phyloP scores from a whole-genome alignment of 2,888 invertebrate genomes.

The Melieria crassipennis region DNA sequence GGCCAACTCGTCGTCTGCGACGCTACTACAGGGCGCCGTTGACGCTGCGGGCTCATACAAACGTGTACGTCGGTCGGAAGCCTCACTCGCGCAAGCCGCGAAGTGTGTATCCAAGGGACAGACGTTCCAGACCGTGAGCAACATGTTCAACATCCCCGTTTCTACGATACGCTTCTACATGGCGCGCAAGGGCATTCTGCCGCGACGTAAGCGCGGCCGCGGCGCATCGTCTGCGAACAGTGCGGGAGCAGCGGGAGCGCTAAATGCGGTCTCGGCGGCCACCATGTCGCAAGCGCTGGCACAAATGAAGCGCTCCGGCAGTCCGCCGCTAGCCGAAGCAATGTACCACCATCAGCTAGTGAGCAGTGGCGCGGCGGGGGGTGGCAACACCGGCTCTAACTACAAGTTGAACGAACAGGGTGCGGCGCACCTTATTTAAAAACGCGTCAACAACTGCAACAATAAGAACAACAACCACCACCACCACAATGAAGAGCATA shows the following conservation, averaged over 20 bases:
- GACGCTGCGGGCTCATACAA: slow-evolving; percentile 54
- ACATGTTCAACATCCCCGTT: slow-evolving; percentile 88
- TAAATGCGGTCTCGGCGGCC: slow-evolving; percentile 39
- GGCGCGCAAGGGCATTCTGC: slow-evolving; percentile 86
- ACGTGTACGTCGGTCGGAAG: slow-evolving; percentile 79
- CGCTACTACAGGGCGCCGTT: slow-evolving; percentile 17
- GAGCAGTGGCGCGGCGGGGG: slow-evolving; percentile 61
- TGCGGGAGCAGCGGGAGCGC: slow-evolving; percentile 13
- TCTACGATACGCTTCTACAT: slow-evolving; percentile 89
- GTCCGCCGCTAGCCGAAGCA: slow-evolving; percentile 71
- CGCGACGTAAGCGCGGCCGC: slow-evolving; percentile 80
- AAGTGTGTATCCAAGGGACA: slow-evolving; percentile 87
- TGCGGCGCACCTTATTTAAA: slow-evolving; percentile 37
- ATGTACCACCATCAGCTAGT: slow-evolving; percentile 79
- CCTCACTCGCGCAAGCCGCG: slow-evolving; percentile 80
- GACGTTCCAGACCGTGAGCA: slow-evolving; percentile 88
- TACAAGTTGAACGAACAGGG: slow-evolving; percentile 41
- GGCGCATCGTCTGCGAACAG: slow-evolving; percentile 66
- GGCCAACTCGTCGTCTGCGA: slow-evolving; percentile 46
- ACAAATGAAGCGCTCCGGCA: slow-evolving; percentile 65
- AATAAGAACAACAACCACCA: slow-evolving; percentile 15
- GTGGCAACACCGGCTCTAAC: slow-evolving; percentile 5
- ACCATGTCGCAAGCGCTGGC: slow-evolving; percentile 52
- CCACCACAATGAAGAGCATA: not conserved
- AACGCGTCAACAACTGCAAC: not conserved